Evolutionary conservation across 2,888 invertebrate genomes (phyloP), one percentile per base, ranked within the genome.

Genomic region (Netelia fuscicornis): DNA sequence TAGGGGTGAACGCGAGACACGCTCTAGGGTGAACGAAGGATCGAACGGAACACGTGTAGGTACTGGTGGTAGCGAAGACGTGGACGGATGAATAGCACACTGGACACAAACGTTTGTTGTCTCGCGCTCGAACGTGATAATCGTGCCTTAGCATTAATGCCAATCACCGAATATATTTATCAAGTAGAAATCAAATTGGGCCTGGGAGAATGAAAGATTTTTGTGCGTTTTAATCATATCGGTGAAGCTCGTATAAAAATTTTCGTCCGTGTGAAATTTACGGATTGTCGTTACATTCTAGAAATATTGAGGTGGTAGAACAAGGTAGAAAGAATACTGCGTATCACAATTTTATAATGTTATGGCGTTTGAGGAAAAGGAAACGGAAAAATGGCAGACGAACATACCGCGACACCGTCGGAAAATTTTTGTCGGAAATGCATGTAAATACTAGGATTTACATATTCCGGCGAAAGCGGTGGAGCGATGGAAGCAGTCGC

Each of bases 71-170:
- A 3, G 54, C 58, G 20, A 48, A 48, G 20, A 44, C 10, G 42
- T 17, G 54, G 13, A 5, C 60, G 48, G 37, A 30, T 52, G n/a
- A 30, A 48, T 37, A 54, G 23, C 30, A 20, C 11, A 30, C 17
- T 37, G 87, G 85, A 86, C 88, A 88, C 87, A 85, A 88, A 87
- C 87, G 87, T 48, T 13, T 84, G 83, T 85, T 88, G 86, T 86
- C 88, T 86, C 85, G 86, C 88, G 86, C 72, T 72, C 87, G 77
- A 88, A 86, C 68, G 78, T 87, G 89, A 90, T 90, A 89, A 89
- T 88, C 84, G 77, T 83, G 87, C 89, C 88, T 90, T 88, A 86
- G 58, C 44, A 72, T 65, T 23, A 42, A 25, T 17, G 56, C n/a
- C 20, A 10, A 6, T 17, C 58, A 42, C 48, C 25, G n/a, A 3